Evolutionary conservation across 2,113 vertebrate genomes (phyloP).

Genomic region (Chunga burmeisteri): DNA sequence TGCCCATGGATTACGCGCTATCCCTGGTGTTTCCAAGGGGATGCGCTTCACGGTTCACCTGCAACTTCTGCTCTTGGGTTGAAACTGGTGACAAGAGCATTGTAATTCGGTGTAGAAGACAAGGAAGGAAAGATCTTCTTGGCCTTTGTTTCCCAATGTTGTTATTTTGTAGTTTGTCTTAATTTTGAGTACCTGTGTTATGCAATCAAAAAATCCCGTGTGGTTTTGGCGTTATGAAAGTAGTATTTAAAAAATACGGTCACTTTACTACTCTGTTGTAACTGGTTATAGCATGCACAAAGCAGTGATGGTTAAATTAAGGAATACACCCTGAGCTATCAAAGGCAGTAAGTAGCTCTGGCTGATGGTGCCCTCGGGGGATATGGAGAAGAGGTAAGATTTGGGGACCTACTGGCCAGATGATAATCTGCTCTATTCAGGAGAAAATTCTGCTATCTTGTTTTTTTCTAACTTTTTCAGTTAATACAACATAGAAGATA

Average conservation of each 20-base stretch:
- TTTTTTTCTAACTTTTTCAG: background rate
- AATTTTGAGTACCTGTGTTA: background rate
- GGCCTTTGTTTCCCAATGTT: background rate
- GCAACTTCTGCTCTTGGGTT: background rate
- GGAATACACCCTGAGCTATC: background rate
- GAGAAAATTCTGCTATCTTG: accelerated
- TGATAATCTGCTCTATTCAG: background rate
- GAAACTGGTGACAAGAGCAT: background rate
- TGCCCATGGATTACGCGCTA: accelerated
- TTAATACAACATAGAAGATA: background rate
- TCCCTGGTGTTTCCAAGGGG: background rate
- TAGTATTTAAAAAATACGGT: background rate
- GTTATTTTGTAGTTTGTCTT: background rate
- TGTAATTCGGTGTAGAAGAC: background rate
- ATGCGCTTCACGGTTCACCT: background rate
- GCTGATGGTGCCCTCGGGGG: background rate
- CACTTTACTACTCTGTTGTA: background rate
- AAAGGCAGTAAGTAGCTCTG: background rate
- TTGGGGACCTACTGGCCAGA: background rate
- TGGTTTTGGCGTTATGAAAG: background rate
- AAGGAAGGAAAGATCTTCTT: background rate
- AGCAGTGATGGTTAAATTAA: background rate
- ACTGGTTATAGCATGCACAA: background rate
- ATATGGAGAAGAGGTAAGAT: background rate
- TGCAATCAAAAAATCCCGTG: background rate